Evolutionary conservation across 1,140 invertebrate species (phyloP).

Genomic region (Varroa destructor): DNA sequence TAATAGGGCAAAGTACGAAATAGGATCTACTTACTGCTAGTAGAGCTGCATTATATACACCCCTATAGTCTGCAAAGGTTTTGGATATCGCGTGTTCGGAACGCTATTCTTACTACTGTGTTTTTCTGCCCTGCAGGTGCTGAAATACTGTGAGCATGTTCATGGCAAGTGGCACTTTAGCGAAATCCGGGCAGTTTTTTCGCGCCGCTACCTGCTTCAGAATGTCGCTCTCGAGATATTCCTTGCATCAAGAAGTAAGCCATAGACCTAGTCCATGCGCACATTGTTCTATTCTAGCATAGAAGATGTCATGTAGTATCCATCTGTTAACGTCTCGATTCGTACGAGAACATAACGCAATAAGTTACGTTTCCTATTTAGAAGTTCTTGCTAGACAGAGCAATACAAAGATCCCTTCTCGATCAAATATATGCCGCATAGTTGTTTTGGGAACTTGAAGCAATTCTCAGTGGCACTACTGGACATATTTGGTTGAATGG

Average conservation of each 20-base stretch:
- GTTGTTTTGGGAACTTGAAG: too few relatives aligned
- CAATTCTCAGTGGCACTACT: too few relatives aligned
- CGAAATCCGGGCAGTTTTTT: constrained; percentile 95
- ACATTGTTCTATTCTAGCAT: background rate
- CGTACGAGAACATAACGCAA: background rate
- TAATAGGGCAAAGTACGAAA: too few relatives aligned
- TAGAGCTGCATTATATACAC: too few relatives aligned
- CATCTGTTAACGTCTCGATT: background rate
- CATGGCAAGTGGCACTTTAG: constrained; percentile 99
- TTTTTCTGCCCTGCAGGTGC: constrained; percentile 50
- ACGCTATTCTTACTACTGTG: too few relatives aligned
- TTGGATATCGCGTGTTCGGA: too few relatives aligned
- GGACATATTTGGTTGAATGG: too few relatives aligned
- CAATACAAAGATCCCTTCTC: too few relatives aligned
- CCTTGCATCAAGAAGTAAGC: constrained; percentile 90
- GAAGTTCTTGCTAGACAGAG: too few relatives aligned
- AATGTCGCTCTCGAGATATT: constrained; percentile 97
- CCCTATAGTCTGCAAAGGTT: too few relatives aligned
- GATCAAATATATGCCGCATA: too few relatives aligned
- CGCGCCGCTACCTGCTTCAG: constrained; percentile 84
- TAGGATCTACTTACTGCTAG: too few relatives aligned
- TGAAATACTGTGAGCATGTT: constrained; percentile 71
- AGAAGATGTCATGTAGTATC: background rate
- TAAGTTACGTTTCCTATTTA: background rate
- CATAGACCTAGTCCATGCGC: background rate